Conservation (phyloP, 2,888 invertebrate genomes). For the Eupithecia pulchellata region DNA sequence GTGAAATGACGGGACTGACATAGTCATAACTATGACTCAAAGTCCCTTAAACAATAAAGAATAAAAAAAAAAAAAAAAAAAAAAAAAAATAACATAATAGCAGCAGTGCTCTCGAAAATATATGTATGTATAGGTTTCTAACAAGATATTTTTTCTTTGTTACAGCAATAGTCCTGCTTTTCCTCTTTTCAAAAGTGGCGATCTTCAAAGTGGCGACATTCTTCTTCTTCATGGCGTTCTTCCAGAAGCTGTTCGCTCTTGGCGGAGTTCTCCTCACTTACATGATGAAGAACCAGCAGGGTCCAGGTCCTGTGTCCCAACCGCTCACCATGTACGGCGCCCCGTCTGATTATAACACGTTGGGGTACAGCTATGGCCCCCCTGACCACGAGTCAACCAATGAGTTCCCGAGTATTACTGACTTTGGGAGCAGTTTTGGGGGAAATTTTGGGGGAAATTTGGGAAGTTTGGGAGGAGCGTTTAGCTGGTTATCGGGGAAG, state of each 20-base stretch:
- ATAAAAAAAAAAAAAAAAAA: too few species aligned
- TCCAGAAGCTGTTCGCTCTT: constrained; percentile 74
- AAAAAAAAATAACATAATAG: too few species aligned
- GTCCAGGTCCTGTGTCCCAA: constrained; percentile 41
- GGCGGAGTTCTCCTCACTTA: constrained; percentile 70
- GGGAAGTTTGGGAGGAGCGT: constrained; percentile 54
- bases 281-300: constrained; percentile 63
- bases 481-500: constrained; percentile 69
- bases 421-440: constrained; percentile 35
- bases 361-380: constrained; percentile 77
- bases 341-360: constrained; percentile 73
- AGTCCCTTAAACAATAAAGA: too few species aligned
- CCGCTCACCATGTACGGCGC: constrained; percentile 59
- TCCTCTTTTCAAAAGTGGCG: constrained; percentile 70
- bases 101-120: too few species aligned
- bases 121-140: too few species aligned
- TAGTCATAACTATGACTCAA: too few species aligned
- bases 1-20: too few species aligned
- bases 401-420: constrained; percentile 58
- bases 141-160: constrained; percentile 42
- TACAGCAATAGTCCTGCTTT: constrained; percentile 71
- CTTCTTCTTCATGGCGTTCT: constrained; percentile 71
- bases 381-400: constrained; percentile 60
- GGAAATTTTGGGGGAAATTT: neutral
- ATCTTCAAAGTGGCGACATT: constrained; percentile 71